Evolutionary conservation across 23 tunicate species (phyloP).

Genomic region (Pegea sp.): DNA sequence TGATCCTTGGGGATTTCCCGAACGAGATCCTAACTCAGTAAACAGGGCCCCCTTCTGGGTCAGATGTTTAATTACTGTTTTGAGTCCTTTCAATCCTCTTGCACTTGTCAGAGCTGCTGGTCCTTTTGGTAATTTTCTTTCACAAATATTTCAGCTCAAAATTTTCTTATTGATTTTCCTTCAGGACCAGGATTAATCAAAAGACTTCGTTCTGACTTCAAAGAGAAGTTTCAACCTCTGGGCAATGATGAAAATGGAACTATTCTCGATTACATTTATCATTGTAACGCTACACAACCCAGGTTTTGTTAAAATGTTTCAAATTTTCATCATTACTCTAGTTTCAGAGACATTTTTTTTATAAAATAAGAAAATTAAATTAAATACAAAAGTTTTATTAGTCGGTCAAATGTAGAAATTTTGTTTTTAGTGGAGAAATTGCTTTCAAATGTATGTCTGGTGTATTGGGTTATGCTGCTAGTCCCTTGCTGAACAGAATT

Average conservation of each 20-base stretch:
- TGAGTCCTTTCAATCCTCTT: conserved; percentile 74
- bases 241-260: conserved; percentile 30
- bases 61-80: conserved; percentile 23
- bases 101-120: conserved; percentile 62
- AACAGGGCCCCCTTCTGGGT: conserved; percentile 65
- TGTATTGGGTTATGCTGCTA: conserved; percentile 47
- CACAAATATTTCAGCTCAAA: too few species aligned
- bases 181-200: conserved; percentile 58
- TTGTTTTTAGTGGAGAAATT: conserved; percentile 57
- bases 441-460: conserved; percentile 50
- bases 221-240: conserved; percentile 17
- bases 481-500: conserved; percentile 59
- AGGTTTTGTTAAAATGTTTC: too few species aligned
- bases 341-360: too few species aligned
- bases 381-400: too few species aligned
- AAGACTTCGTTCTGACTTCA: conserved; percentile 50
- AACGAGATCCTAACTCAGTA: conserved; percentile 19
- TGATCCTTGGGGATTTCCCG: conserved; percentile 94
- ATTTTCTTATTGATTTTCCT: background rate
- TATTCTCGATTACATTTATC: conserved; percentile 68
- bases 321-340: too few species aligned
- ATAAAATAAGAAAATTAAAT: too few species aligned
- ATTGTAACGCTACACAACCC: conserved; percentile 74
- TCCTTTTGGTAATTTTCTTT: conserved; percentile 48
- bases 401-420: too few species aligned